Base-by-base conservation (phyloP, 2,797 vertebrate genomes). In the Arremon aurantiirostris region DNA sequence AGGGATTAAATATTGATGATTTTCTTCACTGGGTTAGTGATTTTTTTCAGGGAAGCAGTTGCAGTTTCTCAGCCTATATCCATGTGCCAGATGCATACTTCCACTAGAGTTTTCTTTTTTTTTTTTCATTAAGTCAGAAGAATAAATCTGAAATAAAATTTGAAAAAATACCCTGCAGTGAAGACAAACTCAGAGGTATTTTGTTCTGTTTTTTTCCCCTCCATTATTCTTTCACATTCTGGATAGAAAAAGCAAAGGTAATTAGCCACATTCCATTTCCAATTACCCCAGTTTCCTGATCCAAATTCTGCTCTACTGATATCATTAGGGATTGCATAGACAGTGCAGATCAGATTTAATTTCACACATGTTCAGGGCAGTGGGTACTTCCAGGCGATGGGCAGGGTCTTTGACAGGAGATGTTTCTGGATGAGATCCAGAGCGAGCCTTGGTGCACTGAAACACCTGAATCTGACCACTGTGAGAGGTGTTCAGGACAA, bases 1-100 rank as follows among this genome's bases (percentile, higher is more conserved):
- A 72, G 71, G 85, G 47, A 88, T 94, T 83, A 96, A 97, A 95
- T 94, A 93, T 80, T 81, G 76, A 94, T 88, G 34, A 42, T 73
- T 82, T 92, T 88, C 19, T 90, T 90, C 50, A 77, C 18, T 57
- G 42, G 46, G 10, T 6, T 35, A 86, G 50, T 71, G 68, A 64
- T 66, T 52, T 68, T 55, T 65, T 92, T 93, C 49, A n/a, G 65
- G 16, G 66, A 57, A 76, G 22, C 1, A 28, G 70, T 87, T 87
- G 44, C 42, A 46, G 42, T 78, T 90, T 76, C 70, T 87, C 61
- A 1, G 32, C 26, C 9, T 1, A 5, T 72, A 59, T 85, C 72
- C 53, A 39, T n/a, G 20, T 56, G 19, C 24, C 63, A 69, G 49
- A 47, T 35, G 16, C n/a, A 30, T 83, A 41, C 32, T 47, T 91